These are phyloP conservation scores for Drosophila conformis DNA, from an alignment of 2,888 invertebrate species.

Conservation along the genomic window DNA sequence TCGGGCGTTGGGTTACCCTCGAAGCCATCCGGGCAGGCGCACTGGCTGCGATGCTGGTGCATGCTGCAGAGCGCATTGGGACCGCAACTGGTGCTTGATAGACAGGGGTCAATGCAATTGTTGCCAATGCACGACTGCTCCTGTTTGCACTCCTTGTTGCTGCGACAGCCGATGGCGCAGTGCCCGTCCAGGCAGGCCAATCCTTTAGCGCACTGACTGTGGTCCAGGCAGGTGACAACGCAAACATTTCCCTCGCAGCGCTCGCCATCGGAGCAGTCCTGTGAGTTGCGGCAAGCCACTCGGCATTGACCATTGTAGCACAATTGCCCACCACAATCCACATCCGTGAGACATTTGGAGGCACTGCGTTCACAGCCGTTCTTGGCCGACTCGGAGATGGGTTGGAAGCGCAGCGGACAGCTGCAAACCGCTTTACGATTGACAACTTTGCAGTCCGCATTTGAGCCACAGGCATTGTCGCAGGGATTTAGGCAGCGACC, in stretches of 20 bases:
- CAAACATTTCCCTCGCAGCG: slow-evolving; percentile 92
- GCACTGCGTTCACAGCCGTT: slow-evolving; percentile 91
- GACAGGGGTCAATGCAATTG: slow-evolving; percentile 94
- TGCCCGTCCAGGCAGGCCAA: slow-evolving; percentile 93
- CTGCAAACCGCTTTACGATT: slow-evolving; percentile 91
- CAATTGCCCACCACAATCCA: slow-evolving; percentile 91
- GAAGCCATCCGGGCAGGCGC: slow-evolving; percentile 93
- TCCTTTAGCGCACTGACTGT: slow-evolving; percentile 91
- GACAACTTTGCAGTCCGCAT: slow-evolving; percentile 92
- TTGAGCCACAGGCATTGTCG: slow-evolving; percentile 92
- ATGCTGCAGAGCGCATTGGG: slow-evolving; percentile 93
- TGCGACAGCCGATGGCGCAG: slow-evolving; percentile 93
- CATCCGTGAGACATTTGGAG: slow-evolving; percentile 88
- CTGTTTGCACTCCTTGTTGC: slow-evolving; percentile 91
- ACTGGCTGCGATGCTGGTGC: slow-evolving; percentile 90
- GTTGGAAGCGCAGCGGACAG: slow-evolving; percentile 91
- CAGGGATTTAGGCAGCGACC: slow-evolving; percentile 93
- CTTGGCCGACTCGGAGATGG: slow-evolving; percentile 87
- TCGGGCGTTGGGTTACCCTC: slow-evolving; percentile 94
- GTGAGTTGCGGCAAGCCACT: slow-evolving; percentile 90
- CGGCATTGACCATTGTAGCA: slow-evolving; percentile 94
- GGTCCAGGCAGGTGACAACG: slow-evolving; percentile 91
- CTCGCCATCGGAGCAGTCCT: slow-evolving; percentile 92
- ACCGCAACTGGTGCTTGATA: slow-evolving; percentile 91
- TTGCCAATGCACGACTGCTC: slow-evolving; percentile 93